These are phyloP conservation scores for Lanius collurio DNA, from an alignment of 2,113 vertebrate species.

Conservation along the genomic window DNA sequence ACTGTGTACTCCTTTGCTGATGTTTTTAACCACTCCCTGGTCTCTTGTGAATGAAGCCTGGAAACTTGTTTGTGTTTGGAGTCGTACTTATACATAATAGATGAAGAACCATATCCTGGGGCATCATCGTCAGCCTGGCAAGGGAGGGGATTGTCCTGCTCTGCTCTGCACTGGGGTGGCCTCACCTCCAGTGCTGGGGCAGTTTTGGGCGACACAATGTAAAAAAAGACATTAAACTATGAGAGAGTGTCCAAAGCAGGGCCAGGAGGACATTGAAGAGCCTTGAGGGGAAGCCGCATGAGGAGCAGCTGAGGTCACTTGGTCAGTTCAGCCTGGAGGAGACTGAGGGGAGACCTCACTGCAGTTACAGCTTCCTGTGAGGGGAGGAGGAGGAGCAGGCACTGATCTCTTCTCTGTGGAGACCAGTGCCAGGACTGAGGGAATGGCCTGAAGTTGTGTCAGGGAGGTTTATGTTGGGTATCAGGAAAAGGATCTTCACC, in stretches of 20 bases:
- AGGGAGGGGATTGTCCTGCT: accelerated
- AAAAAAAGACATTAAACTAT: accelerated
- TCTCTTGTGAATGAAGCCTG: background rate
- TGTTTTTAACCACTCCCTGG: background rate
- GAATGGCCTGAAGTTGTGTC: background rate
- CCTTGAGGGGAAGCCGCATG: accelerated
- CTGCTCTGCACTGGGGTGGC: background rate
- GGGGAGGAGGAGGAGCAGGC: background rate
- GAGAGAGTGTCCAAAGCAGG: background rate
- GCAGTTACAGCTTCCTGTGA: background rate
- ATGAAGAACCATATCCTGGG: background rate
- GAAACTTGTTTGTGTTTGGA: background rate
- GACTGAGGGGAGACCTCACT: background rate
- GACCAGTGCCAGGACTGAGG: background rate
- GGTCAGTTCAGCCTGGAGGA: background rate
- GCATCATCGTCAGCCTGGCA: accelerated
- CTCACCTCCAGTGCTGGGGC: accelerated
- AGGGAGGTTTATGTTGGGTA: background rate
- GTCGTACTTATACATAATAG: background rate
- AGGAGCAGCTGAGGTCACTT: accelerated
- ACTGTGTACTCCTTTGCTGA: background rate
- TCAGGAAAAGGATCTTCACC: background rate
- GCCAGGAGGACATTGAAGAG: background rate
- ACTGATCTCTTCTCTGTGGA: background rate
- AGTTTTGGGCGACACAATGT: background rate